These are phyloP conservation scores for Vanessa tameamea DNA, from an alignment of 1,140 invertebrate genomes.

Conservation along the genomic window DNA sequence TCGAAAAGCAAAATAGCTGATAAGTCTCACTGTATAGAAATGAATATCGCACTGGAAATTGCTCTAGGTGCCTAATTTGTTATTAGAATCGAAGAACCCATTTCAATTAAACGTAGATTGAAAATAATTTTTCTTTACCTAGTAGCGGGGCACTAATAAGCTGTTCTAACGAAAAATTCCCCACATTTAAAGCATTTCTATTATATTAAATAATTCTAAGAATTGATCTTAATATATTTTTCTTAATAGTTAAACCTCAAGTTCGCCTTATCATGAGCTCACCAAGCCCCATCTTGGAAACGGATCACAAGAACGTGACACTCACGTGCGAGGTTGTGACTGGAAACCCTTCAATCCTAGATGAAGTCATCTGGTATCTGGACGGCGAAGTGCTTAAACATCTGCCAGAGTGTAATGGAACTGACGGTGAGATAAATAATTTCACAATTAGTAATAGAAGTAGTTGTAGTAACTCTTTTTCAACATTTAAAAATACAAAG, in stretches of 20 bases:
- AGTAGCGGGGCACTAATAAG: too few species aligned
- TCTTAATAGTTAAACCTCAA: constrained; percentile 85
- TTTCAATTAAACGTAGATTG: too few species aligned
- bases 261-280: constrained; percentile 90
- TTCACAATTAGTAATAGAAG: neutral
- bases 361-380: constrained; percentile 90
- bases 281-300: constrained; percentile 87
- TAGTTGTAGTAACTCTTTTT: too few species aligned
- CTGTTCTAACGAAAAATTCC: too few species aligned
- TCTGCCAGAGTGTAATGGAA: constrained; percentile 89
- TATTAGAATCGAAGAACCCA: too few species aligned
- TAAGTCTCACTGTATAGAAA: too few species aligned
- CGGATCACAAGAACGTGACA: constrained; percentile 90
- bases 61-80: too few species aligned
- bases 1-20: too few species aligned
- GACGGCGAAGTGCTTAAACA: constrained; percentile 91
- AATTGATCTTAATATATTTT: neutral
- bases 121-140: too few species aligned
- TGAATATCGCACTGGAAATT: too few species aligned
- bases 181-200: neutral
- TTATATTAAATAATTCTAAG: too few species aligned
- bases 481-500: too few species aligned
- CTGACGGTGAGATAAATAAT: constrained; percentile 56
- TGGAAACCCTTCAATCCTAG: constrained; percentile 85
- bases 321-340: constrained; percentile 88